Evolutionary conservation across 1,140 invertebrate genomes (phyloP), one percentile per base, ranked within the genome.

Genomic region (Drosophila simulans): DNA sequence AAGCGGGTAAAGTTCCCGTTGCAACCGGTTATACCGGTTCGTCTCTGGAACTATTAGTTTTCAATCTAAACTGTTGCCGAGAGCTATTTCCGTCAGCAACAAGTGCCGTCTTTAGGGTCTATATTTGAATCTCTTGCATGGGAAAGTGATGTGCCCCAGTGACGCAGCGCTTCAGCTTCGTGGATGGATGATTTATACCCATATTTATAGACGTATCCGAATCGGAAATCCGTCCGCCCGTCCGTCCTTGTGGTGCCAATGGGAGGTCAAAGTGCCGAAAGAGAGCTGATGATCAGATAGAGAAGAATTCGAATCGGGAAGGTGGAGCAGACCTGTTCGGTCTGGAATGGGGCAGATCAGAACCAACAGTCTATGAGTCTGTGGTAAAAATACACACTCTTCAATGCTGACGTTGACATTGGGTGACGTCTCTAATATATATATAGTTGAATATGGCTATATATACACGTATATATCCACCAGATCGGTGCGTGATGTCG

Each of bases 11-110:
- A 15, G 46, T 15, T 66, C 13, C 27, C 64, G 68, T 70, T 57
- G 35, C 51, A 70, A 70, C 68, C 27, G 68, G 64, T 70, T 70
- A 49, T 57, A 71, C 68, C 65, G 51, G 63, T 49, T 64, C 43
- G 56, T 40, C 20, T 69, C 20, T n/a, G 43, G 25, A 48, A 22
- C 25, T 35, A 40, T n/a, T 5, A 40, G 35, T 27, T 51, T 34
- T 31, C 12, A 31, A 34, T 48, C 63, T 69, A 22, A 34, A 55
- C 63, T 69, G 66, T 69, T 70, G 64, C 64, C 63, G 22, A 65
- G 63, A 31, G 48, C 15, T 17, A 12, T n/a, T 20, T 15, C 39
- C 15, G 22, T 8, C 12, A 31, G 7, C 42, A 52, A 60, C 31
- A 51, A 60, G 58, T 60, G 58, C 40, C 58, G 37, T 25, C 8